phyloP scores from a whole-genome alignment of 2,888 invertebrate genomes.

The Anaspis maculata region DNA sequence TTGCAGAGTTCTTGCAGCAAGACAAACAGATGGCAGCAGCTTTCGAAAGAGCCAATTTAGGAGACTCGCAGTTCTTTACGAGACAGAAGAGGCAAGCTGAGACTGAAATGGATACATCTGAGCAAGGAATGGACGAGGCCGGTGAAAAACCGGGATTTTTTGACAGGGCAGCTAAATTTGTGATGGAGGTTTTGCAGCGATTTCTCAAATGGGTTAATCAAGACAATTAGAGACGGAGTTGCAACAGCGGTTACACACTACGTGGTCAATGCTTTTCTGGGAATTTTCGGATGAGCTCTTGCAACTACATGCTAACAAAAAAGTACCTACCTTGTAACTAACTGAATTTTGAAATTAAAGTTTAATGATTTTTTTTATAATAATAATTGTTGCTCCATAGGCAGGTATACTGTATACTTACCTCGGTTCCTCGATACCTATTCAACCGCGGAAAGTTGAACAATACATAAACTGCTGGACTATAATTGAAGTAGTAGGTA shows the following conservation, averaged over 20 bases:
- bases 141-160: conserved; percentile 34
- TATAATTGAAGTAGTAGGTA: too few species aligned
- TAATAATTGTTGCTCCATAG: too few species aligned
- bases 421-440: too few species aligned
- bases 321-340: not conserved
- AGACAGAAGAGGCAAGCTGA: conserved; percentile 18
- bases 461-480: too few species aligned
- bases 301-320: not conserved
- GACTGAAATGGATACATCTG: conserved; percentile 13
- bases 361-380: too few species aligned
- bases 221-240: conserved; percentile 27
- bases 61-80: conserved; percentile 3
- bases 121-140: conserved; percentile 8
- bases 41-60: conserved; percentile 6
- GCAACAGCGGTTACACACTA: conserved; percentile 14
- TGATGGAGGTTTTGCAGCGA: conserved; percentile 39
- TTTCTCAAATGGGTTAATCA: conserved; percentile 43
- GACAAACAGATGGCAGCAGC: conserved; percentile 27
- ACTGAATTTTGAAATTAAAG: not conserved
- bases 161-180: conserved; percentile 40
- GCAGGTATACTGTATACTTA: too few species aligned
- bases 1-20: conserved; percentile 35
- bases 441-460: too few species aligned
- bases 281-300: conserved; percentile 13
- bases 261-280: conserved; percentile 13